Conservation (phyloP, 2,797 vertebrate genomes). For the Falco rusticolus region DNA sequence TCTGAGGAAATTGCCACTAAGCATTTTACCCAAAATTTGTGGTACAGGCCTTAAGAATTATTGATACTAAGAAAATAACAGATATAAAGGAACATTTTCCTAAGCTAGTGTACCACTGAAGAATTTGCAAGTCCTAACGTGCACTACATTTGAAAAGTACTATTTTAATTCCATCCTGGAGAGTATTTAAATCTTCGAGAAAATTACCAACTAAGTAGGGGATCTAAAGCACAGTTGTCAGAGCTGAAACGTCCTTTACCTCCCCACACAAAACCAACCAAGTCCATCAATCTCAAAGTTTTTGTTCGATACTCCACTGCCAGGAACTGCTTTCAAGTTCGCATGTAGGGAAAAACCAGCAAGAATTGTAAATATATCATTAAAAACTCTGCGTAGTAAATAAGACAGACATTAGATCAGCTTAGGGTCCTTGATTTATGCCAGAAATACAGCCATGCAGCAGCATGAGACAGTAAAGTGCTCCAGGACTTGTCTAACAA, state of each 20-base stretch:
- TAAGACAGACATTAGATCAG: neutral
- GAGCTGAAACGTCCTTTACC: neutral
- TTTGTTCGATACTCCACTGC: neutral
- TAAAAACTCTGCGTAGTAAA: neutral
- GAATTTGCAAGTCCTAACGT: slow-evolving; percentile 6
- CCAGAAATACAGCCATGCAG: neutral
- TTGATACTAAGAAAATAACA: neutral
- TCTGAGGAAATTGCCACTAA: neutral
- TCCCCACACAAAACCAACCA: neutral
- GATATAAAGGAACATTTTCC: slow-evolving; percentile 31
- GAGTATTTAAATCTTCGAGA: slow-evolving; percentile 42
- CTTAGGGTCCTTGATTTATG: neutral
- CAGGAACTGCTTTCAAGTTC: slow-evolving; percentile 1
- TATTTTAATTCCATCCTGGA: slow-evolving; percentile 21
- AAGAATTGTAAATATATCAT: neutral
- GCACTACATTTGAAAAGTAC: slow-evolving; percentile 29
- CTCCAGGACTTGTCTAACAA: neutral
- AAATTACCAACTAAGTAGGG: neutral
- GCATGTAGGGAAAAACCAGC: neutral
- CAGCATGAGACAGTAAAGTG: neutral
- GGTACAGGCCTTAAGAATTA: neutral
- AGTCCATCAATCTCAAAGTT: neutral
- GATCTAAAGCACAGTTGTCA: neutral
- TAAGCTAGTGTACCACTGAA: neutral
- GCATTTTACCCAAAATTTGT: neutral